phyloP scores from a whole-genome alignment of 2,888 invertebrate species.

The Diachrysia chrysitis region DNA sequence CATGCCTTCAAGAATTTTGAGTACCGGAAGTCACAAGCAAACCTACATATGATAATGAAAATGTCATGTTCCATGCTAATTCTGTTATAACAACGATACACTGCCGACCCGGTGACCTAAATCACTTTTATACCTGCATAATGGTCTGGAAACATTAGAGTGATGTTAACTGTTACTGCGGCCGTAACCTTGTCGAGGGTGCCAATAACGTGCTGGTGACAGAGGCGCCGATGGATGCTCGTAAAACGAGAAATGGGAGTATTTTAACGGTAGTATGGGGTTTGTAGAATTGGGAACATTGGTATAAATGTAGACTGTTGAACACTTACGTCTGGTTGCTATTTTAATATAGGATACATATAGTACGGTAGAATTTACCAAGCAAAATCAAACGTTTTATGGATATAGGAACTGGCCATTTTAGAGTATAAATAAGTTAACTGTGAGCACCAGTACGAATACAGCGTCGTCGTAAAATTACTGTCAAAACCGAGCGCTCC shows the following conservation, averaged over 20 bases:
- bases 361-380: too few species aligned
- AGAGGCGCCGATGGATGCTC: background rate
- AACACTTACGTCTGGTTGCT: too few species aligned
- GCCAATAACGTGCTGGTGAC: background rate
- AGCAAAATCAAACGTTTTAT: too few species aligned
- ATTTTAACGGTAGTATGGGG: background rate
- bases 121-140: background rate
- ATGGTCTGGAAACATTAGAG: background rate
- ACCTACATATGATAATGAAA: background rate
- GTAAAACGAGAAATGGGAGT: background rate
- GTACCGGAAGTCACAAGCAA: background rate
- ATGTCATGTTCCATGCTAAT: slow-evolving; percentile 6
- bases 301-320: background rate
- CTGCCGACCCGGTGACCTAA: background rate
- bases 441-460: too few species aligned
- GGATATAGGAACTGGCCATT: too few species aligned
- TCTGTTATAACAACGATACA: background rate
- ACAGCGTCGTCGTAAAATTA: too few species aligned
- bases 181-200: slow-evolving; percentile 3
- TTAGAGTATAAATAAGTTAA: too few species aligned
- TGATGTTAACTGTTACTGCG: background rate
- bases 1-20: background rate
- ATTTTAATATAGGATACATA: too few species aligned
- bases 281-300: background rate
- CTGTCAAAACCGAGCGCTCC: too few species aligned